A percentile compares a stretch with the other conserved stretches of the same genome.
Conservation (phyloP, 2,888 invertebrate genomes). For the Myathropa florea region DNA sequence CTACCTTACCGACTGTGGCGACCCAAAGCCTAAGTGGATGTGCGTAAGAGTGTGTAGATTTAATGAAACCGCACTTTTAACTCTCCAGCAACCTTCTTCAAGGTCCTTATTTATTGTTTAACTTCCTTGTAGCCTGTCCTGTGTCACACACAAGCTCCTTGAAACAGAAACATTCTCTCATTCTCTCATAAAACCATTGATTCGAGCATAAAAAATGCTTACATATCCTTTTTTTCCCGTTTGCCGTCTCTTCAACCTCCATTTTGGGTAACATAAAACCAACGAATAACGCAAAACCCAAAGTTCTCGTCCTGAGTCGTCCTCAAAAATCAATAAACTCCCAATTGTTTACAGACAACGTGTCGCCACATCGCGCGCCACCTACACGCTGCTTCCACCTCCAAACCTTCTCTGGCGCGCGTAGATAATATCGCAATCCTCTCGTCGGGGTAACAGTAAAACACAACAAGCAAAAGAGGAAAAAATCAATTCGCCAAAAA, state of each 20-base stretch:
- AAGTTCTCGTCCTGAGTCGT: neutral
- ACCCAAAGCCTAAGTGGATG: neutral
- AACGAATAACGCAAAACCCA: constrained; percentile 11
- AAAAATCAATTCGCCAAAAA: constrained; percentile 58
- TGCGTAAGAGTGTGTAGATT: neutral
- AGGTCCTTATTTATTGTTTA: neutral
- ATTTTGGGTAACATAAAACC: constrained; percentile 44
- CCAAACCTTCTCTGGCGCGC: neutral
- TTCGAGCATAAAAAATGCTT: constrained; percentile 45
- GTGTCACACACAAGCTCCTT: neutral
- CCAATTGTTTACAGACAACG: constrained; percentile 64
- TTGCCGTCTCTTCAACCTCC: neutral
- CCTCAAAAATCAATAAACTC: constrained; percentile 59
- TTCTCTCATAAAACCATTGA: constrained; percentile 15
- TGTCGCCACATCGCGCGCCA: constrained; percentile 46
- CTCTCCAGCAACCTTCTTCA: neutral
- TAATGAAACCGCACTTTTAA: neutral
- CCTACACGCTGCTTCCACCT: neutral
- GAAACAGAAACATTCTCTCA: constrained; percentile 19
- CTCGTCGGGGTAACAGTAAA: too few relatives aligned
- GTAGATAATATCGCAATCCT: constrained; percentile 6
- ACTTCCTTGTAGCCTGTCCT: neutral
- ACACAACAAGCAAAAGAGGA: neutral
- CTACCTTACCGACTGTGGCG: neutral
- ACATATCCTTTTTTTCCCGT: constrained; percentile 21